Base-by-base conservation (phyloP, 2,797 vertebrate genomes). In the Morus bassanus region DNA sequence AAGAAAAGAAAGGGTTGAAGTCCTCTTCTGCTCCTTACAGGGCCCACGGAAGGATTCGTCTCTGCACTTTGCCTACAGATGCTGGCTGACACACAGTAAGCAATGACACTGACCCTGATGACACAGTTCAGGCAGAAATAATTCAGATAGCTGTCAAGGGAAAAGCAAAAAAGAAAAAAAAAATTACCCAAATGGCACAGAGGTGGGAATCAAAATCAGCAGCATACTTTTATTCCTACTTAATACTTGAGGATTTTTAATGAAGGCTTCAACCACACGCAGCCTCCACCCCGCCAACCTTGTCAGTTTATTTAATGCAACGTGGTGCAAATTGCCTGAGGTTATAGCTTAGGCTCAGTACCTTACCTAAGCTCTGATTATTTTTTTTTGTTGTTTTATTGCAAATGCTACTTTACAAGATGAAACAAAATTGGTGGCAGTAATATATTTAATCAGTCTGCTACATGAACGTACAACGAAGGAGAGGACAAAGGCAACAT, bases 391-490 rank as follows among this genome's bases (percentile, higher is more conserved):
- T 43, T 45, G 16, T 10, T 86, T 65, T 78, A 48, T 67, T 73
- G 70, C 31, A 92, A 69, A 61, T 31, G 41, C 28, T 56, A 69
- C 45, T 88, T 89, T n/a, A 43, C 12, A 48, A 76, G 46, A 46
- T 41, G 50, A 76, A 95, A 76, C 22, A 15, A 30, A 54, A 18
- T 2, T 25, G n/a, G 61, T 56, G 35, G 23, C 61, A 60, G 33
- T 16, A 45, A 68, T 16, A 7, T 13, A 54, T 56, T 45, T 77
- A 56, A 45, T 37, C 61, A 61, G 35, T 27, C 30, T 43, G 64
- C 33, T 31, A 30, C 17, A 4, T 1, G 9, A 35, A 8, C 5
- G 5, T 30, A 15, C n/a, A 30, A 35, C 0, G 3, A 56, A 31
- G 61, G 51, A 27, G 89, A 54, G 46, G 81, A 69, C 30, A n/a